phyloP scores from a whole-genome alignment of 2,113 vertebrate species.

The Leptocoma aspasia region DNA sequence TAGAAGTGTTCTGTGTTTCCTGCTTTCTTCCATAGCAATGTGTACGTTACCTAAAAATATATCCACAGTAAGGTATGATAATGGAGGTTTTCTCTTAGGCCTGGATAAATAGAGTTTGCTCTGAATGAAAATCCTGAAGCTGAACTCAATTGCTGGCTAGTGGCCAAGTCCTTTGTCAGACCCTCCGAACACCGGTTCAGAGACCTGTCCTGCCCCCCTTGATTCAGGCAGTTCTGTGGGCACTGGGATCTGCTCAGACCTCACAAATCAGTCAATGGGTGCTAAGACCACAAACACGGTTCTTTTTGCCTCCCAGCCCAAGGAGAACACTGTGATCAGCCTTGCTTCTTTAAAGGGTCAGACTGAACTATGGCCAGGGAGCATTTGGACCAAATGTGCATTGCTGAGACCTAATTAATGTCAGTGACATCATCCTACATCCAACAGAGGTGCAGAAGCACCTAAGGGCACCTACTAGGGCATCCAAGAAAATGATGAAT shows the following conservation, averaged over 20 bases:
- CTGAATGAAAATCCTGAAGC: not conserved
- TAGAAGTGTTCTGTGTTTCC: constrained; percentile 20
- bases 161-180: not conserved
- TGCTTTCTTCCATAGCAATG: not conserved
- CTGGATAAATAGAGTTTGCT: not conserved
- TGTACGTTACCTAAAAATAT: not conserved
- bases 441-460: not conserved
- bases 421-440: not conserved
- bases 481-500: not conserved
- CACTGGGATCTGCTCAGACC: not conserved
- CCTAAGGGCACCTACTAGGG: not conserved
- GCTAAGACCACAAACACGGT: not conserved
- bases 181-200: not conserved
- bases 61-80: not conserved
- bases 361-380: not conserved
- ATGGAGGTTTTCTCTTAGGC: not conserved
- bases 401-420: not conserved
- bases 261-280: not conserved
- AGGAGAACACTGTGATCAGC: not conserved
- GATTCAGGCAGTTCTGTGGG: not conserved
- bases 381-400: not conserved
- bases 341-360: not conserved
- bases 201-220: not conserved
- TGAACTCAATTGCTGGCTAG: not conserved
- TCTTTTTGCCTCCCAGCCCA: not conserved